Base-by-base conservation (phyloP, 2,113 vertebrate genomes). In the Onychostruthus taczanowskii region DNA sequence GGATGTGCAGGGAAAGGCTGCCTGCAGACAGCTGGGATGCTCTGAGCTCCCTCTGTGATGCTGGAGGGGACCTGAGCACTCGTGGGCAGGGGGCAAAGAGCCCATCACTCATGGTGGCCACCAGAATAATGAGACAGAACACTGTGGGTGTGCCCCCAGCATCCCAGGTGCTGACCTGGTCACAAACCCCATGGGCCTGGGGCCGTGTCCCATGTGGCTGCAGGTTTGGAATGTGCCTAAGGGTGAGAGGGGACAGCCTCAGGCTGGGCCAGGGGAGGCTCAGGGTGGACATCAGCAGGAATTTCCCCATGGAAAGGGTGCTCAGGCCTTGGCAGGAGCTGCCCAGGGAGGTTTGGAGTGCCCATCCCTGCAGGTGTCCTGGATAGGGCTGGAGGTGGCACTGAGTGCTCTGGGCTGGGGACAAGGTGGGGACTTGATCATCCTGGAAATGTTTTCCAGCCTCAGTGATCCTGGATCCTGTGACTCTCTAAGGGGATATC, bases 201-300 rank as follows among this genome's bases (percentile, higher is more conserved):
- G 44, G 24, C 14, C 16, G 16, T 49, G 24, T 43, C 55, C 55
- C 41, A 2, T 0, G 1, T 5, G 44, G 27, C 61, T 79, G 53
- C 22, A 89, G 44, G 39, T 37, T 69, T 1, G 1, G 9, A 22
- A 23, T 16, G 16, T 3, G 2, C 30, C 53, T 11, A 5, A 44
- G 24, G 27, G 13, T 10, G 37, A 41, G 75, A 49, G 43, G 50
- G 16, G 30, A 31, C 0, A 0, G 66, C 30, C 66, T 22, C 75
- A 56, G 13, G n/a, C 72, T 77, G 53, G 14, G 33, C 37, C 63
- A 61, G 37, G 33, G 33, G 0, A 78, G 49, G 85, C 4, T 26
- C 75, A 72, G 58, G 16, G 0, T 5, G 58, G n/a, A 1, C 31
- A 63, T 0, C n/a, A 88, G 49, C 11, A 72, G 30, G 31, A 64